Percentiles rank a stretch among this genome's conserved stretches.
Evolutionary conservation across 2,113 vertebrate genomes (phyloP).

Genomic region (Myrmecobius fasciatus): DNA sequence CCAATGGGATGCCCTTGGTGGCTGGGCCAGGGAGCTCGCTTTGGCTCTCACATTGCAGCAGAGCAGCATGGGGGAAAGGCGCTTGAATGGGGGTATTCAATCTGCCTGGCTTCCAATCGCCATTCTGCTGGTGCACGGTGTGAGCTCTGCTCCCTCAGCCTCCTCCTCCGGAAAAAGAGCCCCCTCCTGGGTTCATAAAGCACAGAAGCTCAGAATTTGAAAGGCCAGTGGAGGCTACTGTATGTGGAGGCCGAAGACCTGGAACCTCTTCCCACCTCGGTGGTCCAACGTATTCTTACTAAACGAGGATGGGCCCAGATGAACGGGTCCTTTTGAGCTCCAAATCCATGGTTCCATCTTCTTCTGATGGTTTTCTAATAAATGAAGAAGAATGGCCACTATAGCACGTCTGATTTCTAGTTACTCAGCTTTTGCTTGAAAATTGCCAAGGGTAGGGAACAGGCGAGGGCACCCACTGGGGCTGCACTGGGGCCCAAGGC

Average conservation of each 20-base stretch:
- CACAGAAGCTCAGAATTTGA: background rate
- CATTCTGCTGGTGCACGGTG: background rate
- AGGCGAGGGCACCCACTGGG: background rate
- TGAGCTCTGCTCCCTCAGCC: background rate
- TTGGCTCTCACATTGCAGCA: background rate
- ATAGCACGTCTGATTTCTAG: background rate
- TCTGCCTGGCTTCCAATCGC: background rate
- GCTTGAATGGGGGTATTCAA: background rate
- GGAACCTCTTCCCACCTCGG: background rate
- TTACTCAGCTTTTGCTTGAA: background rate
- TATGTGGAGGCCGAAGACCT: background rate
- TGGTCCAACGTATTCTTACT: background rate
- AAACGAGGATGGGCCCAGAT: background rate
- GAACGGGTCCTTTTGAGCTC: background rate
- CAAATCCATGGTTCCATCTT: background rate
- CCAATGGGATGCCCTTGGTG: constrained; percentile 32
- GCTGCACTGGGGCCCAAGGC: background rate
- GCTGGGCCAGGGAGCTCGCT: constrained; percentile 34
- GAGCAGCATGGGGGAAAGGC: background rate
- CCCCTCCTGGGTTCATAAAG: background rate
- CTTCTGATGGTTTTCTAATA: background rate
- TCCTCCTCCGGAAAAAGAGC: background rate
- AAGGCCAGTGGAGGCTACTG: background rate
- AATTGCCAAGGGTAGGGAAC: background rate
- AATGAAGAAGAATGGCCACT: background rate